phyloP scores from a whole-genome alignment of 2,888 invertebrate genomes.

The Tanypteryx hageni region DNA sequence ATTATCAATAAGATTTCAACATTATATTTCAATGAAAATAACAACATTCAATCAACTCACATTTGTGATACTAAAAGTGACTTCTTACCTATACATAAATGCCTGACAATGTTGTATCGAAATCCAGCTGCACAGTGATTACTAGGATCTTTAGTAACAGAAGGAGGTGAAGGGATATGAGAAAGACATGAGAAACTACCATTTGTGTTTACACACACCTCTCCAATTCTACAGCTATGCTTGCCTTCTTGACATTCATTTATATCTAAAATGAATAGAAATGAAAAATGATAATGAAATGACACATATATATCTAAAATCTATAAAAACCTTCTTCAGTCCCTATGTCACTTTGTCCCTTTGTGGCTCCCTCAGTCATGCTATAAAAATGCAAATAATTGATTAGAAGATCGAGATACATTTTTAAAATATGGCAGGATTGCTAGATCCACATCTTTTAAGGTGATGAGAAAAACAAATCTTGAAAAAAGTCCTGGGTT shows the following conservation, averaged over 20 bases:
- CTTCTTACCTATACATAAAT: constrained; percentile 77
- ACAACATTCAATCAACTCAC: background rate
- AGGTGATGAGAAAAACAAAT: no score
- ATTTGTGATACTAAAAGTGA: no score
- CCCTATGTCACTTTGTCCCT: no score
- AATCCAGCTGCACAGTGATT: constrained; percentile 79
- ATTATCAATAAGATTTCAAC: background rate
- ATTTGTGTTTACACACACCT: constrained; percentile 82
- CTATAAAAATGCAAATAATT: no score
- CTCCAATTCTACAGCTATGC: constrained; percentile 79
- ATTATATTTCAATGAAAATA: background rate
- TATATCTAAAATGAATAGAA: constrained; percentile 79
- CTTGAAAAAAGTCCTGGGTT: no score
- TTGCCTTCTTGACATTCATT: constrained; percentile 85
- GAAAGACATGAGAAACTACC: constrained; percentile 82
- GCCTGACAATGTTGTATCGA: constrained; percentile 75
- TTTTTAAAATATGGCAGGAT: no score
- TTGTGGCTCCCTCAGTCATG: no score
- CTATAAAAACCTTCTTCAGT: no score
- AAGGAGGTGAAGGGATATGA: constrained; percentile 72
- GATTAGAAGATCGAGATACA: no score
- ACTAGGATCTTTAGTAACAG: constrained; percentile 71
- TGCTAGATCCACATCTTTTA: no score
- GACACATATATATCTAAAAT: no score
- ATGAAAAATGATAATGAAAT: background rate